Conservation (phyloP, 1,140 invertebrate species). For the Drosophila novamexicana region DNA sequence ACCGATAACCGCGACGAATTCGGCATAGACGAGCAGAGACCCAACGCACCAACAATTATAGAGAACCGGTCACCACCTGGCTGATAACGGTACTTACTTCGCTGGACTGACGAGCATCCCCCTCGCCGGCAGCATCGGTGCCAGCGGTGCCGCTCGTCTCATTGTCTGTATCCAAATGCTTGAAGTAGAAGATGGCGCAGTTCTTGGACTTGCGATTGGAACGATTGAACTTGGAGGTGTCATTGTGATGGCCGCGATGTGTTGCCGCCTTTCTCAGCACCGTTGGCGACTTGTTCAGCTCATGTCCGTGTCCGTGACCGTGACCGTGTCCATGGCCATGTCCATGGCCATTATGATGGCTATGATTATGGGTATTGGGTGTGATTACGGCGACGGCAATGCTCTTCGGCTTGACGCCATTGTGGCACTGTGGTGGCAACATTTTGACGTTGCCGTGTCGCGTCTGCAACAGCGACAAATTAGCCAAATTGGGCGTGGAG, state of each 20-base stretch:
- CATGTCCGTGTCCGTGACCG: constrained; percentile 45
- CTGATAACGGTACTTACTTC: constrained; percentile 71
- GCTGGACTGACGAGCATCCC: constrained; percentile 32
- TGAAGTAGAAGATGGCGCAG: constrained; percentile 92
- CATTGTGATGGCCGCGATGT: constrained; percentile 84
- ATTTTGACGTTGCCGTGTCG: constrained; percentile 52
- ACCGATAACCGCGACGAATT: constrained; percentile 32
- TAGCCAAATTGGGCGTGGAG: constrained; percentile 28
- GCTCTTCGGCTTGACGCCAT: constrained; percentile 57
- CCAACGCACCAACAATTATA: neutral
- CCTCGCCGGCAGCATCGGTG: constrained; percentile 60
- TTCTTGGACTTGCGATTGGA: constrained; percentile 92
- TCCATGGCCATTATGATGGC: constrained; percentile 17
- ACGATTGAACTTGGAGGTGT: constrained; percentile 87
- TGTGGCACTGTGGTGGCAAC: constrained; percentile 52
- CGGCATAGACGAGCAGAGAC: constrained; percentile 1
- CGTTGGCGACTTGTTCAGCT: constrained; percentile 68
- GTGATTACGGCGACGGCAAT: constrained; percentile 79
- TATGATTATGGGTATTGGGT: constrained; percentile 63
- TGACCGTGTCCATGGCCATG: constrained; percentile 21
- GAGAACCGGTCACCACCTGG: constrained; percentile 19
- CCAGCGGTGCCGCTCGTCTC: constrained; percentile 85
- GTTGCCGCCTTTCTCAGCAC: constrained; percentile 72
- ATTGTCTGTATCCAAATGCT: constrained; percentile 93
- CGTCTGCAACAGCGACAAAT: constrained; percentile 44